Evolutionary conservation across 1,140 invertebrate genomes (phyloP), one percentile per base, ranked within the genome.

Genomic region (Pseudomyrmex dendroicus): DNA sequence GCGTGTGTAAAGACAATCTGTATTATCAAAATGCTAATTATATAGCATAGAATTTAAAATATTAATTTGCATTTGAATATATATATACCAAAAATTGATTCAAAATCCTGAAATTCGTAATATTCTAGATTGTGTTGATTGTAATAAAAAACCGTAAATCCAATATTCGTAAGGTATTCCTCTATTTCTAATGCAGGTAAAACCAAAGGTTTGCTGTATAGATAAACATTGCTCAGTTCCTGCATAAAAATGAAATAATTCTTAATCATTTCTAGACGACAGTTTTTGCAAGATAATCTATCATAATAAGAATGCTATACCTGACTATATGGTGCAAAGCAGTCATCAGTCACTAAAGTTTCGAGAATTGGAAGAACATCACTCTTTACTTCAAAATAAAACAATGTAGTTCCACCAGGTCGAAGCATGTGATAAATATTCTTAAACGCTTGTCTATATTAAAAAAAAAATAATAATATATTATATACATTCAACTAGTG

Each of bases 401-500:
- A 1, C 61, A 74, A 9, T 4, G 62, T 50, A 17, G 9, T 74
- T 35, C 72, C 72, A 62, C 20, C 20, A 8, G 15, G 5, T 25
- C 22, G 46, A 50, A 74, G 20, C 57, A 74, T 61, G 4, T 2
- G 7, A 35, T 74, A 25, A 48, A 74, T 74, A 50, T 74, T 74
- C 0, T 9, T 2, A 74, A 74, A 74, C 2, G 57, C 20, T 25
- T 62, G 57, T 25, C 72, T 74, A 20, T 62, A 74, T 25, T 13
- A 62, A 61, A 12, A 4, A 44, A 2, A 3, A 7, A 62, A 25
- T 13, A 25, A 52, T 52, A 35, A 35, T 7, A 35, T 35, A 35
- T 35, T 35, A 7, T 35, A 35, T 35, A 35, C 2, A 25, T 4
- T 5, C 1, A 35, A 35, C 35, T 35, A 35, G 35, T 7, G 0